Percentiles rank a stretch among this genome's conserved stretches.
These are phyloP conservation scores for Drepana falcataria DNA, from an alignment of 2,888 invertebrate genomes.

Conservation along the genomic window DNA sequence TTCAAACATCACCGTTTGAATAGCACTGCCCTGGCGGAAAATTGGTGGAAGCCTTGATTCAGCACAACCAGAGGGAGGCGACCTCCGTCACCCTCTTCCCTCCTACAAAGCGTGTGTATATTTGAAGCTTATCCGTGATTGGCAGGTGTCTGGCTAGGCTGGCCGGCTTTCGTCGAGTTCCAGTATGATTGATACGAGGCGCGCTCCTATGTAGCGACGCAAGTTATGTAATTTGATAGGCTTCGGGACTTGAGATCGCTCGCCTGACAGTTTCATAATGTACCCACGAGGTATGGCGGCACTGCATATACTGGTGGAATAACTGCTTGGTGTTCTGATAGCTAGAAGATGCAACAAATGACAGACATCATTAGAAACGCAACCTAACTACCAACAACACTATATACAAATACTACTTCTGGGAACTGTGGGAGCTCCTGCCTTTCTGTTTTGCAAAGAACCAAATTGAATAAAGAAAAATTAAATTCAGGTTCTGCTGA, in stretches of 20 bases:
- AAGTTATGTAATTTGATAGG: constrained; percentile 25
- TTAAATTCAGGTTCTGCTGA: too few relatives aligned
- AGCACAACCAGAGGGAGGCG: constrained; percentile 24
- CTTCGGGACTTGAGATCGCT: constrained; percentile 2
- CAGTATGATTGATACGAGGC: constrained; percentile 43
- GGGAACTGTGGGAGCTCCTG: too few relatives aligned
- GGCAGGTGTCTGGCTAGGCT: constrained; percentile 18
- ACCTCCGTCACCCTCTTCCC: constrained; percentile 10
- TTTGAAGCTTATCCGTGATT: constrained; percentile 6
- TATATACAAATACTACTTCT: too few relatives aligned
- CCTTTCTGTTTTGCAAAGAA: too few relatives aligned
- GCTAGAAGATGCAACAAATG: too few relatives aligned
- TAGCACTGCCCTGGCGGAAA: constrained; percentile 37
- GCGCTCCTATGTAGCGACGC: constrained; percentile 16
- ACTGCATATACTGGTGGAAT: not conserved
- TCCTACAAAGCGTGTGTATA: not conserved
- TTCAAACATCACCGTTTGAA: constrained; percentile 30
- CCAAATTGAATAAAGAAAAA: too few relatives aligned
- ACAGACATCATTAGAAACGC: too few relatives aligned
- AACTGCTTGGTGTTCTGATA: not conserved
- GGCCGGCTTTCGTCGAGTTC: constrained; percentile 23
- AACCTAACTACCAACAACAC: too few relatives aligned
- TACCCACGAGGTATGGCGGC: not conserved
- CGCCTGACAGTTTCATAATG: constrained; percentile 3
- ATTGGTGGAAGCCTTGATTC: constrained; percentile 39